phyloP scores from a whole-genome alignment of 2,888 invertebrate genomes.

The Drosophila cracens region DNA sequence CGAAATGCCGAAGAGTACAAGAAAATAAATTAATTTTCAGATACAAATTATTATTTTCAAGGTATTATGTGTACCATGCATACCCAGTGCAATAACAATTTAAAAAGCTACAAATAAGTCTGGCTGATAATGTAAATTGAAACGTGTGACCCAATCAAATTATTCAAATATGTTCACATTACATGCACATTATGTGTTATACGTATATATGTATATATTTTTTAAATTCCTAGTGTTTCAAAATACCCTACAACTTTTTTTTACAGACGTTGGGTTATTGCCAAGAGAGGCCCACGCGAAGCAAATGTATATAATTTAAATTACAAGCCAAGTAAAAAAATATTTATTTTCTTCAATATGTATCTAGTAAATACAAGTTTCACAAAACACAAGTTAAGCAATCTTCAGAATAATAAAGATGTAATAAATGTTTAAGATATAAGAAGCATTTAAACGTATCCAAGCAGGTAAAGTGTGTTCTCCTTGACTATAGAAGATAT shows the following conservation, averaged over 20 bases:
- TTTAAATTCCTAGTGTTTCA: background rate
- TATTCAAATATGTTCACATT: background rate
- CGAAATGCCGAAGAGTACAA: background rate
- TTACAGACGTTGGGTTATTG: background rate
- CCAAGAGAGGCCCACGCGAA: background rate
- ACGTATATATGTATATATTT: background rate
- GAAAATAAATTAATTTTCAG: background rate
- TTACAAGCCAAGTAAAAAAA: too few species aligned
- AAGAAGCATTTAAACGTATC: too few species aligned
- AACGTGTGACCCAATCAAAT: background rate
- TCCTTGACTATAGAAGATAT: background rate
- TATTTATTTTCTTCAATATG: background rate
- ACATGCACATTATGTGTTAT: background rate
- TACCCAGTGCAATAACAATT: background rate
- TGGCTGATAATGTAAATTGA: background rate
- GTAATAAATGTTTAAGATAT: too few species aligned
- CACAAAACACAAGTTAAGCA: background rate
- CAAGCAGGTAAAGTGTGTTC: background rate
- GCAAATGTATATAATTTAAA: background rate
- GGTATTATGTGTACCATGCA: background rate
- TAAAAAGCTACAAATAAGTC: background rate
- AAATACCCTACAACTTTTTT: background rate
- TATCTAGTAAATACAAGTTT: background rate
- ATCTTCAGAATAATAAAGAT: background rate
- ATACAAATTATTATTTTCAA: background rate